Evolutionary conservation across 2,797 vertebrate species (phyloP), one percentile per base, ranked within the genome.

Genomic region (Propithecus perrieri): DNA sequence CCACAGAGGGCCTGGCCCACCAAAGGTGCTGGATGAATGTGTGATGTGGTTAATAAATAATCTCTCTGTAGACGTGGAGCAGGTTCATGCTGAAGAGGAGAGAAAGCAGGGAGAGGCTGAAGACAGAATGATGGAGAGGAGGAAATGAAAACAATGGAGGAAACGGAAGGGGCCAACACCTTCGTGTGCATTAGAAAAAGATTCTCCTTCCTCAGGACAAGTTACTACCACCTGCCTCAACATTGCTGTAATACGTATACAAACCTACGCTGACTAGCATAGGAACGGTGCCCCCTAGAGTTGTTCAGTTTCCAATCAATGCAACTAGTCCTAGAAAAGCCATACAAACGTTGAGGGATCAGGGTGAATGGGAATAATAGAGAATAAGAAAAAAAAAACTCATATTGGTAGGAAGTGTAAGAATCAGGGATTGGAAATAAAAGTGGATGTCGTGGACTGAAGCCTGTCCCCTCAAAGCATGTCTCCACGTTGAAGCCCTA

Each of bases 201-300:
- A 71, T 33, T 55, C 35, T 26, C 22, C 38, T 67, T 78, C 30
- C 43, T 91, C 26, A 22, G 20, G 57, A 61, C 24, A 18, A 3
- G 7, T 41, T 33, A 61, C 33, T 48, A 30, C 15, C 57, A 10
- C 30, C 38, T 46, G 22, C 59, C 46, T 67, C 43, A 30, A 28
- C 7, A 20, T 2, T 28, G 28, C 30, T 12, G 1, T 8, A 41
- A 35, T 17, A 35, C 4, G 17, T 2, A 17, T 0, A 5, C 4
- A 43, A 48, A 48, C 28, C 22, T 43, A 9, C 1, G 20, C 24
- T 81, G 46, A 35, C 41, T 20, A 17, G 41, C 13, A 15, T 10
- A 5, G 11, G 38, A 30, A n/a, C 0, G 15, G 8, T 17, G 7
- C 2, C 11, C n/a, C 28, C 81, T 22, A 3, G 30, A 79, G 59